Percentiles rank a stretch among this genome's conserved stretches.
Conservation (phyloP, 1,140 invertebrate genomes). For the Sesamia nonagrioides region DNA sequence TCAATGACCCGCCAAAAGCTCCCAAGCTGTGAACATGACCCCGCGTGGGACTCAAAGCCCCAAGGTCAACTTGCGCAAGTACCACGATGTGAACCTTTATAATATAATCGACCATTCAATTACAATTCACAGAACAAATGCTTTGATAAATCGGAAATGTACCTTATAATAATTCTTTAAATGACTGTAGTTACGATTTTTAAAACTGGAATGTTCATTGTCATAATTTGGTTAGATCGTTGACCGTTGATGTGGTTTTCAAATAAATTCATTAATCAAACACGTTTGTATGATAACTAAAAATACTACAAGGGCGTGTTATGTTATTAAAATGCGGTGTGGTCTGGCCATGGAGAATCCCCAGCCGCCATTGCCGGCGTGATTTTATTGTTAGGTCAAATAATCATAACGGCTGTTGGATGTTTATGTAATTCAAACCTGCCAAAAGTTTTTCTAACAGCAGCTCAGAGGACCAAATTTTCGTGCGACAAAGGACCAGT, state of each 20-base stretch:
- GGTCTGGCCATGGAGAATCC: background rate
- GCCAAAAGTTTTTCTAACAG: too few species aligned
- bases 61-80: slow-evolving; percentile 43
- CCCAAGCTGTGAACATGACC: slow-evolving; percentile 30
- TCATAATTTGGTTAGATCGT: background rate
- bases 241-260: background rate
- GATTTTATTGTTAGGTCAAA: background rate
- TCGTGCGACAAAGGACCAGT: too few species aligned
- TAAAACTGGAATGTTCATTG: background rate
- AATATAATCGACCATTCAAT: slow-evolving; percentile 36
- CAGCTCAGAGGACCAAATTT: too few species aligned
- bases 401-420: background rate
- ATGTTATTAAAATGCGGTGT: background rate
- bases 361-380: background rate
- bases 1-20: slow-evolving; percentile 41
- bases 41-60: background rate
- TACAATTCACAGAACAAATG: slow-evolving; percentile 27
- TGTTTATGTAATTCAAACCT: background rate
- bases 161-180: slow-evolving; percentile 27
- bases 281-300: background rate
- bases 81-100: slow-evolving; percentile 28
- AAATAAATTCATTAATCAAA: background rate
- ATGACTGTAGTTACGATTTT: slow-evolving; percentile 4
- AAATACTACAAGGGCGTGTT: background rate
- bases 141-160: slow-evolving; percentile 12